Evolutionary conservation across 2,888 invertebrate species (phyloP).

Genomic region (Himalopsyche kuldschensis): DNA sequence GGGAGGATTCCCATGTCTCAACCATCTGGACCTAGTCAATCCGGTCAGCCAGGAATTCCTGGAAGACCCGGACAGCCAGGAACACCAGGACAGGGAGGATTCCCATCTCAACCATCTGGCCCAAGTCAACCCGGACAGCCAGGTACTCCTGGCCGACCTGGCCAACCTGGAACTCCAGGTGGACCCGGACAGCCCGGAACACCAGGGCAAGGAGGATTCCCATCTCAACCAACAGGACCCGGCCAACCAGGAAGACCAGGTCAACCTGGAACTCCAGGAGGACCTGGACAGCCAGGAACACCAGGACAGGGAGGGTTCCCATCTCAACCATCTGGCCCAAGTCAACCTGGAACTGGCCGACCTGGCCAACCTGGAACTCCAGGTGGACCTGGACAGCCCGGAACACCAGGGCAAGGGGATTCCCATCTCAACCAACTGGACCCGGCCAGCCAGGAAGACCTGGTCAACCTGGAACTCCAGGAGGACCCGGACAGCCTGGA

Average conservation of each 20-base stretch:
- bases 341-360: conserved; percentile 36
- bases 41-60: conserved; percentile 15
- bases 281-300: conserved; percentile 28
- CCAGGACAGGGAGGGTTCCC: conserved; percentile 38
- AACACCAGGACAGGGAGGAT: conserved; percentile 36
- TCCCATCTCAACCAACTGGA: conserved; percentile 39
- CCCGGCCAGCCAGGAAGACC: conserved; percentile 39
- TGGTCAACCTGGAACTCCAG: conserved; percentile 3
- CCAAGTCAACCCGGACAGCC: conserved; percentile 40
- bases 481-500: conserved; percentile 28
- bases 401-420: conserved; percentile 20
- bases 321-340: conserved; percentile 27
- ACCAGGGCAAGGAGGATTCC: conserved; percentile 43
- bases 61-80: conserved; percentile 28
- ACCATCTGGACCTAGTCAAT: conserved; percentile 38
- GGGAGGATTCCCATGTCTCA: conserved; percentile 35
- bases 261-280: conserved; percentile 5
- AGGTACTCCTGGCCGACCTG: conserved; percentile 34
- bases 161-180: conserved; percentile 31
- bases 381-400: conserved; percentile 29
- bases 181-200: conserved; percentile 20
- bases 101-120: conserved; percentile 31
- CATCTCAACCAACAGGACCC: conserved; percentile 43
- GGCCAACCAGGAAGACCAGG: conserved; percentile 31
- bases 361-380: conserved; percentile 21